Evolutionary conservation across 2,888 invertebrate species (phyloP).

Genomic region (Pantelozetes paolii): DNA sequence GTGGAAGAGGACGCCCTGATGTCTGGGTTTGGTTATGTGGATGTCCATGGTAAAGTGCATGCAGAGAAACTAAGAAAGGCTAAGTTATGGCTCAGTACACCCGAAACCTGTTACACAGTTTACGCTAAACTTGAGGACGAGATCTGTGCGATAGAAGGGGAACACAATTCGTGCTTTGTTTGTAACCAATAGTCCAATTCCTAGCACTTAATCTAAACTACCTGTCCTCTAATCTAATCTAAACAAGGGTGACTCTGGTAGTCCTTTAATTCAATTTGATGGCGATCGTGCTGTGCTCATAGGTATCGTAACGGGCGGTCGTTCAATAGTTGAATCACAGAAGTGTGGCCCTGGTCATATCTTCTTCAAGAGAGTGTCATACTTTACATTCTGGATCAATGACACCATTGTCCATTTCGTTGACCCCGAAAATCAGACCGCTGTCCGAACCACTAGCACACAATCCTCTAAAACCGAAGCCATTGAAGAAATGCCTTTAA

Average conservation of each 20-base stretch:
- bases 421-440: too few species aligned
- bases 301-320: background rate
- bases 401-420: too few species aligned
- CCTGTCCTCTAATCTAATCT: background rate
- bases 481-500: too few species aligned
- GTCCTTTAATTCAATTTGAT: background rate
- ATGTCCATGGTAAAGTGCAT: background rate
- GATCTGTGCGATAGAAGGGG: background rate
- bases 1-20: background rate
- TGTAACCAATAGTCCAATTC: too few species aligned
- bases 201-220: too few species aligned
- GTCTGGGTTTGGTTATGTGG: background rate
- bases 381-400: background rate
- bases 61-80: background rate
- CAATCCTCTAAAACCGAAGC: too few species aligned
- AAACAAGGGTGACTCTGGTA: background rate
- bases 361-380: background rate
- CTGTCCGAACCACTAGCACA: too few species aligned
- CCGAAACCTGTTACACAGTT: background rate
- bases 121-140: background rate
- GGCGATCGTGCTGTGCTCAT: background rate
- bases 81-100: too few species aligned
- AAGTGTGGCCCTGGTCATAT: background rate
- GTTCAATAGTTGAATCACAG: background rate
- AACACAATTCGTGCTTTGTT: too few species aligned